Evolutionary conservation across 2,888 invertebrate genomes (phyloP).

Genomic region (Seladonia tumulorum): DNA sequence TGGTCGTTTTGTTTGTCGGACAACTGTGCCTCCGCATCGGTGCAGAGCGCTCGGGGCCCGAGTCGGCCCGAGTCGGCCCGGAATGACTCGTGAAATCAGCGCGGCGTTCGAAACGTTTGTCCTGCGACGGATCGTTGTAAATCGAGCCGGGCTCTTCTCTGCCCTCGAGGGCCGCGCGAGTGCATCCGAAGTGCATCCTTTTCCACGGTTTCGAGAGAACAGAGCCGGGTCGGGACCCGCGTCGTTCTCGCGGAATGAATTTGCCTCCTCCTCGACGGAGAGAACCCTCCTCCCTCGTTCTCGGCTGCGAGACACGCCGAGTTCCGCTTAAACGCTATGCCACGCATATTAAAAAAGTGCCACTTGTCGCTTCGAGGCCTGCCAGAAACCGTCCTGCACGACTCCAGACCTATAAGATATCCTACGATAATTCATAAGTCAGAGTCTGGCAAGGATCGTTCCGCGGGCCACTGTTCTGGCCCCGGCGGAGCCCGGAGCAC

Average conservation of each 20-base stretch:
- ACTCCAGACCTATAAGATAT: background rate
- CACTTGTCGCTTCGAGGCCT: slow-evolving; percentile 38
- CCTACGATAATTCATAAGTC: background rate
- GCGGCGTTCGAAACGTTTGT: background rate
- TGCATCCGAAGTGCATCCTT: background rate
- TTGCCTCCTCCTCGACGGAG: background rate
- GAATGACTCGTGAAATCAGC: background rate
- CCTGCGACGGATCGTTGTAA: background rate
- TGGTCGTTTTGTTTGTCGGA: slow-evolving; percentile 14
- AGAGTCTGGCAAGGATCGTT: background rate
- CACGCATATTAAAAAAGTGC: slow-evolving; percentile 52
- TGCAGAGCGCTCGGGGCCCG: background rate
- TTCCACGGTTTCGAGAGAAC: background rate
- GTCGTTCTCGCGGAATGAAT: background rate
- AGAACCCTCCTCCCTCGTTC: background rate
- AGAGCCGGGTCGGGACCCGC: background rate
- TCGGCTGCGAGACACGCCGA: slow-evolving; percentile 15
- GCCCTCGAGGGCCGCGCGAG: background rate
- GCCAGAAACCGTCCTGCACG: background rate
- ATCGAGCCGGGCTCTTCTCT: background rate
- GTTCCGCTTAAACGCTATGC: slow-evolving; percentile 39
- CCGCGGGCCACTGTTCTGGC: background rate
- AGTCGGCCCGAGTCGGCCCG: background rate
- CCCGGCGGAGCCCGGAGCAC: background rate
- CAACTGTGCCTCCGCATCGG: slow-evolving; percentile 3